A percentile compares a stretch with the other conserved stretches of the same genome.
phyloP scores from a whole-genome alignment of 1,140 invertebrate genomes.

The Octopus bimaculoides region DNA sequence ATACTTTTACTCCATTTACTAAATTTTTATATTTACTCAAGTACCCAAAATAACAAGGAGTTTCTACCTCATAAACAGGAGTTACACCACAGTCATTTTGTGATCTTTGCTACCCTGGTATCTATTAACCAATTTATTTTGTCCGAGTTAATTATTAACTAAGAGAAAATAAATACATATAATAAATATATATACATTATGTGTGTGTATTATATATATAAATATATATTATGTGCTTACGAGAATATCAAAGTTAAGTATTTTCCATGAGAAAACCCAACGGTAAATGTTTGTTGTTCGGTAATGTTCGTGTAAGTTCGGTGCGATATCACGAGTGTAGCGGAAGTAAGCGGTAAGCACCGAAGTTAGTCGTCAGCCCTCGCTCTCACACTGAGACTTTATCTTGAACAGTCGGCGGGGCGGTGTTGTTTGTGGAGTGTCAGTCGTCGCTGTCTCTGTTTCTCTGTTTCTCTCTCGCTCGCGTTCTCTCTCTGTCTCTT shows the following conservation, averaged over 20 bases:
- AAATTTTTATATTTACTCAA: no score
- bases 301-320: background rate
- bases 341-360: background rate
- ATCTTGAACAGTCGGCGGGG: constrained; percentile 3
- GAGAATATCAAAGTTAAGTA: background rate
- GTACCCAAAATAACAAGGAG: no score
- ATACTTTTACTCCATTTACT: no score
- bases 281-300: background rate
- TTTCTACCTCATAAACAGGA: no score
- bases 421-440: background rate
- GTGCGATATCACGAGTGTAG: background rate
- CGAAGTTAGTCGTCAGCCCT: background rate
- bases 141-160: background rate
- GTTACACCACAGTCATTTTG: no score
- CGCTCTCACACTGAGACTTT: background rate
- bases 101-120: no score
- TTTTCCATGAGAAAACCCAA: background rate
- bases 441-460: background rate
- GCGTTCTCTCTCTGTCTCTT: no score
- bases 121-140: no score
- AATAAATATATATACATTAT: background rate
- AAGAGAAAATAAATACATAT: background rate
- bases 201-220: background rate
- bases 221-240: background rate
- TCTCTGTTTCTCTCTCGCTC: background rate